A percentile compares a stretch with the other conserved stretches of the same genome.
These are phyloP conservation scores for Hypothenemus hampei DNA, from an alignment of 1,140 invertebrate species.

Conservation along the genomic window DNA sequence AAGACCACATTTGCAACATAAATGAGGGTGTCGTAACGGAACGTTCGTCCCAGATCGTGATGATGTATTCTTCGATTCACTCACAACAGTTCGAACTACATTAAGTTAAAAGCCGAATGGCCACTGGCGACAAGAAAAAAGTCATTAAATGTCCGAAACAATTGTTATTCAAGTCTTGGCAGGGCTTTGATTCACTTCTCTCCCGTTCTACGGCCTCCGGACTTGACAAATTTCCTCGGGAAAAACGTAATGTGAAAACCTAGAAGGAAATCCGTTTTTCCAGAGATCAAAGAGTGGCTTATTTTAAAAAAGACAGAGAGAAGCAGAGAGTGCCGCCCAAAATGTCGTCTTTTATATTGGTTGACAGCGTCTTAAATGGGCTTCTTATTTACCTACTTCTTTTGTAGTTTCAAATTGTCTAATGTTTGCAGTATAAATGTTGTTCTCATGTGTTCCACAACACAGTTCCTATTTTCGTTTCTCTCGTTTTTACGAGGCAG, in stretches of 20 bases:
- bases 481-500: no score
- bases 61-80: slow-evolving; percentile 11
- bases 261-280: slow-evolving; percentile 2
- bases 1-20: slow-evolving; percentile 11
- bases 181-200: slow-evolving; percentile 2
- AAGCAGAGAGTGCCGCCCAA: no score
- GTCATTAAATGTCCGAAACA: neutral
- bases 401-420: no score
- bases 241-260: neutral
- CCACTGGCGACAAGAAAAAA: no score
- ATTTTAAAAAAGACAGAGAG: slow-evolving; percentile 1
- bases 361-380: slow-evolving; percentile 1
- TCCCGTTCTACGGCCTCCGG: neutral
- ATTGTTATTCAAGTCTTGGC: slow-evolving; percentile 2
- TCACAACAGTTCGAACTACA: neutral
- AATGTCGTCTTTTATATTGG: neutral
- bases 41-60: slow-evolving; percentile 11
- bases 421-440: no score
- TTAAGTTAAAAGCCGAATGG: no score
- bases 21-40: slow-evolving; percentile 8
- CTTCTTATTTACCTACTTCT: no score
- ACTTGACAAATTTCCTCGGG: neutral
- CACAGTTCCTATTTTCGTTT: no score
- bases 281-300: slow-evolving; percentile 1
- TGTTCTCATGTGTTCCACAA: no score